Percentiles rank a stretch among this genome's conserved stretches.
Evolutionary conservation across 1,140 invertebrate species (phyloP).

Genomic region (Druon quercuslanigerum): DNA sequence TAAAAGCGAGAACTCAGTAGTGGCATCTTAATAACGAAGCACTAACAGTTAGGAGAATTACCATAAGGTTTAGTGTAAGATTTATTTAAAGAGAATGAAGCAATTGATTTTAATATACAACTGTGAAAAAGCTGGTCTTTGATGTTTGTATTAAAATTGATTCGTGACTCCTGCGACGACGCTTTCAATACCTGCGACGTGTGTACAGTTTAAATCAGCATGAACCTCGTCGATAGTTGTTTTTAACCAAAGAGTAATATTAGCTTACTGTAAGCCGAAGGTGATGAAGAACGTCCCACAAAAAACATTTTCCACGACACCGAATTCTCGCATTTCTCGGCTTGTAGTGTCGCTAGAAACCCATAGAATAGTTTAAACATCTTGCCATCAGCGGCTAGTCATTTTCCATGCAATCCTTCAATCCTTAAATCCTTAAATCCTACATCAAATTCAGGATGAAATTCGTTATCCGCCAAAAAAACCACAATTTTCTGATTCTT

Average conservation of each 20-base stretch:
- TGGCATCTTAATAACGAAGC: constrained; percentile 43
- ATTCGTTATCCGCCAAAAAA: constrained; percentile 1
- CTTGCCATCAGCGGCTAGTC: constrained; percentile 22
- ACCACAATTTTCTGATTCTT: background rate
- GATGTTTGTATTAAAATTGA: constrained; percentile 66
- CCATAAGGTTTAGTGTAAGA: constrained; percentile 14
- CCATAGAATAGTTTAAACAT: background rate
- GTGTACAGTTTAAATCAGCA: constrained; percentile 24
- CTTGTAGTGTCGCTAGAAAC: constrained; percentile 38
- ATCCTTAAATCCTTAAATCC: background rate
- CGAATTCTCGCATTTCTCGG: constrained; percentile 35
- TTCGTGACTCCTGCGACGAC: constrained; percentile 45
- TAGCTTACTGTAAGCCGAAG: constrained; percentile 59
- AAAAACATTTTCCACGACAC: constrained; percentile 36
- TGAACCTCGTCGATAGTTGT: constrained; percentile 58
- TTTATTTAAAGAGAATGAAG: constrained; percentile 15
- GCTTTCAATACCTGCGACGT: constrained; percentile 41
- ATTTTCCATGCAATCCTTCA: background rate
- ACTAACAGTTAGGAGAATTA: constrained; percentile 34
- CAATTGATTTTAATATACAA: constrained; percentile 67
- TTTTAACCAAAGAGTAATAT: constrained; percentile 74
- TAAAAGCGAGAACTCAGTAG: constrained; percentile 39
- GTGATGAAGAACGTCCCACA: constrained; percentile 38
- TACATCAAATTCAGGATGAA: background rate
- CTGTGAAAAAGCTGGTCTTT: constrained; percentile 65